These are phyloP conservation scores for Tokudaia tokunoshimensis DNA, from an alignment of 2,797 vertebrate genomes.

Conservation along the genomic window DNA sequence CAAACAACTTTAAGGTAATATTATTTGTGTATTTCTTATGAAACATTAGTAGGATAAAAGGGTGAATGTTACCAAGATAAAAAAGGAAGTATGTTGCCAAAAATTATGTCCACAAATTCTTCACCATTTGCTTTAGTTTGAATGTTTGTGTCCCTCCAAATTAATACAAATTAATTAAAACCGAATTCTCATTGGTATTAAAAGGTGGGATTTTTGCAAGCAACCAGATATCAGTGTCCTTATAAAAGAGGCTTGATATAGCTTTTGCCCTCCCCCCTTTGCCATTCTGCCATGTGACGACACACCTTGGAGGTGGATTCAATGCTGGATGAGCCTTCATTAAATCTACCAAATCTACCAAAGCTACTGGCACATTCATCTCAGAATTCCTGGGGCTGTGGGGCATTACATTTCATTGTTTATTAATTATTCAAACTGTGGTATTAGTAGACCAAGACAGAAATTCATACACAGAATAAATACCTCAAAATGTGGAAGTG, in stretches of 20 bases:
- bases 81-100: background rate
- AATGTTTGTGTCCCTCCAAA: background rate
- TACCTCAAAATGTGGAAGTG: background rate
- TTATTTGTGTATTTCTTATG: background rate
- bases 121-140: background rate
- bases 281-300: background rate
- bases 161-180: background rate
- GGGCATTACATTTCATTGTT: background rate
- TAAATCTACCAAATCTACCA: background rate
- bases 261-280: background rate
- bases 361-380: background rate
- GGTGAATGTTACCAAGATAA: background rate
- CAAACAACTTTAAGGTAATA: background rate
- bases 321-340: background rate
- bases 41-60: slow-evolving; percentile 1
- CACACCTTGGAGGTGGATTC: background rate
- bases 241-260: background rate
- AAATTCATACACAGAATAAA: background rate
- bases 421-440: background rate
- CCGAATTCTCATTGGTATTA: background rate
- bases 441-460: background rate
- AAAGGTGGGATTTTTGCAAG: background rate
- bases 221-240: background rate
- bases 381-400: background rate
- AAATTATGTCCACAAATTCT: slow-evolving; percentile 17